Evolutionary conservation across 2,888 invertebrate genomes (phyloP).

Genomic region (Eumerus sabulonum): DNA sequence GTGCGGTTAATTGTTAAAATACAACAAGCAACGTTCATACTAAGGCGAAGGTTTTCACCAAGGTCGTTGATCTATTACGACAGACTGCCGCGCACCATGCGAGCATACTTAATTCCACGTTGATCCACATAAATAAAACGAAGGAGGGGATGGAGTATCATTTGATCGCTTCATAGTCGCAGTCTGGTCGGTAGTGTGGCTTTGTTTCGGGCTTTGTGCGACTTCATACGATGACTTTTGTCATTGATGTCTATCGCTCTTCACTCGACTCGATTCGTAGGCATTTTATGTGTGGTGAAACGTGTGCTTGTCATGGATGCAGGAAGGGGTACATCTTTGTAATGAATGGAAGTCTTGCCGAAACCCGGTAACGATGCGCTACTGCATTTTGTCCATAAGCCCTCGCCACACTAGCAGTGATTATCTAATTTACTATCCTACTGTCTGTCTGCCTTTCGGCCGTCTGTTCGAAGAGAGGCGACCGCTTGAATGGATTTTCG

Average conservation of each 20-base stretch:
- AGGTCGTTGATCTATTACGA: constrained; percentile 65
- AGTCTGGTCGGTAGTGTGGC: too few species aligned
- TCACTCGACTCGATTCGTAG: too few species aligned
- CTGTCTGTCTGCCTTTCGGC: background rate
- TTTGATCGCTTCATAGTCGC: background rate
- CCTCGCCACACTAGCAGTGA: background rate
- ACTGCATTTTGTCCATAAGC: constrained; percentile 4
- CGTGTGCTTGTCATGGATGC: constrained; percentile 13
- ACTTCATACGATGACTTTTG: too few species aligned
- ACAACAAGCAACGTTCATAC: constrained; percentile 33
- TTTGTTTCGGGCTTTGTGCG: constrained; percentile 1
- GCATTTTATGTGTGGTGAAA: constrained; percentile 55
- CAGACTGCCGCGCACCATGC: constrained; percentile 35
- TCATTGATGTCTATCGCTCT: constrained; percentile 14
- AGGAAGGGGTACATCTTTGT: background rate
- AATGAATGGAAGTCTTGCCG: constrained; percentile 43
- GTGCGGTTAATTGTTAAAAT: constrained; percentile 41
- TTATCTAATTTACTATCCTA: constrained; percentile 45
- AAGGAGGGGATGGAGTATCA: background rate
- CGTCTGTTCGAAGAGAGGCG: background rate
- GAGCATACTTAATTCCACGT: constrained; percentile 35
- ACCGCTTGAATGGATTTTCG: constrained; percentile 35
- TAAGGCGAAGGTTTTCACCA: constrained; percentile 68
- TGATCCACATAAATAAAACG: constrained; percentile 58
- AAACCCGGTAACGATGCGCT: constrained; percentile 48